These are phyloP conservation scores for Dicycla oo DNA, from an alignment of 2,888 invertebrate species.

Conservation along the genomic window DNA sequence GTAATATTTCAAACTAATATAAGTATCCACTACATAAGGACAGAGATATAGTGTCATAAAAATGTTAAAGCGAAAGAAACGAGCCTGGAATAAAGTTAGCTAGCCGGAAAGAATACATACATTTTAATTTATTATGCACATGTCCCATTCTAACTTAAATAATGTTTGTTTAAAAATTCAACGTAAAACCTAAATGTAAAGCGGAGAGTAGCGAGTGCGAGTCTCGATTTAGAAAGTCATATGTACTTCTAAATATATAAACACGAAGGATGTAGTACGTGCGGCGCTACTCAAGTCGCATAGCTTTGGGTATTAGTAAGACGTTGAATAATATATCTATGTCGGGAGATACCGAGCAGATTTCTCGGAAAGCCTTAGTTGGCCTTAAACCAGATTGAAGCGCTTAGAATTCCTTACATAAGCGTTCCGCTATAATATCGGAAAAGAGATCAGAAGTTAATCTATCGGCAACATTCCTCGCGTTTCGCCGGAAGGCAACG, in stretches of 20 bases:
- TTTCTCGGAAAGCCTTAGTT: constrained; percentile 80
- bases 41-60: constrained; percentile 47
- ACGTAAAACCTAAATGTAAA: constrained; percentile 46
- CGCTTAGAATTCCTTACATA: constrained; percentile 89
- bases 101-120: constrained; percentile 53
- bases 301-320: constrained; percentile 60
- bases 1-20: constrained; percentile 53
- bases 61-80: constrained; percentile 34
- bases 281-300: constrained; percentile 41
- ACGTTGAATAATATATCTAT: constrained; percentile 68
- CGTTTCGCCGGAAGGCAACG: constrained; percentile 89
- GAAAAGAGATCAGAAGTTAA: constrained; percentile 91
- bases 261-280: constrained; percentile 52
- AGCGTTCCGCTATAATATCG: constrained; percentile 88
- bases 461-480: constrained; percentile 90
- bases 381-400: constrained; percentile 87
- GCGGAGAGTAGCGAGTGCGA: constrained; percentile 36
- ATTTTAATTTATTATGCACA: constrained; percentile 55
- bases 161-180: constrained; percentile 51
- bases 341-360: constrained; percentile 72
- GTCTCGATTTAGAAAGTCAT: constrained; percentile 54
- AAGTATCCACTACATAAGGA: constrained; percentile 39
- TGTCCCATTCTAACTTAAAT: constrained; percentile 53
- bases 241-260: constrained; percentile 57
- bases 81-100: constrained; percentile 46